Evolutionary conservation across 1,140 invertebrate species (phyloP), one percentile per base, ranked within the genome.

Genomic region (Pectinophora gossypiella): DNA sequence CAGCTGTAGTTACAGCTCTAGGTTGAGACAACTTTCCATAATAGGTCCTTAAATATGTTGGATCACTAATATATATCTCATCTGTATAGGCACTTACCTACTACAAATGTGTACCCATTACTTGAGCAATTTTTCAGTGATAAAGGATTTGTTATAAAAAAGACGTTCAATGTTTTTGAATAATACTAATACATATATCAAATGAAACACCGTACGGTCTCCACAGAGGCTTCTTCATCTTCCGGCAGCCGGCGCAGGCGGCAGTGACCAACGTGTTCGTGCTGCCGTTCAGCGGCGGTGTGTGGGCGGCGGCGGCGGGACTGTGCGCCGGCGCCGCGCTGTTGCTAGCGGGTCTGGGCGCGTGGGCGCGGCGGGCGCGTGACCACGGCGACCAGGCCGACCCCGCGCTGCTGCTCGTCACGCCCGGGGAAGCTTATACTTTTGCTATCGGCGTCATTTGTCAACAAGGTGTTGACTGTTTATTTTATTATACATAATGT

Each of bases 251-350:
- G 1, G 88, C 92, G 20, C 76, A 92, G 16, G 93, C 92, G 0
- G 90, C 90, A 0, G 89, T 93, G 13, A 88, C 84, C 10, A 93
- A 93, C 72, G 90, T 93, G 32, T 94, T 92, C 61, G 82, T 85
- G 19, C 68, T 93, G 63, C 92, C 92, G 9, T 93, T 94, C 57
- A 85, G 89, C 54, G 71, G 60, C 12, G 88, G 87, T 19, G 92
- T 93, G 32, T 94, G 92, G 93, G 63, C 88, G 27, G 67, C 71
- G 5, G 45, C 42, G 13, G 67, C 35, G 5, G 55, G n/a, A 3
- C 89, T 89, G 1, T 88, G 79, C 23, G 48, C 68, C 1, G 50
- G 73, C 10, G 66, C 86, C 0, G 74, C 56, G 12, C 19, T 52
- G 21, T 54, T 75, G 38, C 53, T 87, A 18, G 76, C 67, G 4